Percentiles rank a stretch among this genome's conserved stretches.
These are phyloP conservation scores for Globia sparganii DNA, from an alignment of 2,888 invertebrate genomes.

Conservation along the genomic window DNA sequence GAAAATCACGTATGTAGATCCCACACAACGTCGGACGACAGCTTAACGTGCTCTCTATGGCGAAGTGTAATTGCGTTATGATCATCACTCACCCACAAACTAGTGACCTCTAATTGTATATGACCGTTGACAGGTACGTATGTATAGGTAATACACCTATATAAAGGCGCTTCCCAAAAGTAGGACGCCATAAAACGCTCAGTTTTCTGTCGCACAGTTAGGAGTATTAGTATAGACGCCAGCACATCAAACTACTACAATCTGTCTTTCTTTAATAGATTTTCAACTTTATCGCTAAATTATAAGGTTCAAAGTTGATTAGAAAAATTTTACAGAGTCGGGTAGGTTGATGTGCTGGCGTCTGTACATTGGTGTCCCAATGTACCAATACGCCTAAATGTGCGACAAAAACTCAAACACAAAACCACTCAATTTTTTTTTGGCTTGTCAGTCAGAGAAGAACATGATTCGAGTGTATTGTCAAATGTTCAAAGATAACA, in stretches of 20 bases:
- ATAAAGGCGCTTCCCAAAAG: neutral
- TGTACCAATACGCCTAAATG: too few relatives aligned
- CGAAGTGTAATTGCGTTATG: neutral
- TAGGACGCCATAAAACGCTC: neutral
- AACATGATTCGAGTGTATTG: neutral
- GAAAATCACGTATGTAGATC: neutral
- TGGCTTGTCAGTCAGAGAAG: neutral
- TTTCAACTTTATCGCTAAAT: too few relatives aligned
- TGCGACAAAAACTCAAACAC: too few relatives aligned
- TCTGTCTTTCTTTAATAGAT: too few relatives aligned
- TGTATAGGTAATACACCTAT: neutral
- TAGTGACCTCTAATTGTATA: neutral
- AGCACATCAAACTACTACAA: too few relatives aligned
- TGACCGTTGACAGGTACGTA: neutral
- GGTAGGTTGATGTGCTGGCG: too few relatives aligned
- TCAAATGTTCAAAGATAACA: neutral
- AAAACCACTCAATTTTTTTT: too few relatives aligned
- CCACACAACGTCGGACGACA: neutral
- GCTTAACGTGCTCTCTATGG: neutral
- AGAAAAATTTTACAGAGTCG: too few relatives aligned
- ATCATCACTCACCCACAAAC: neutral
- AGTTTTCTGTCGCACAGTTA: too few relatives aligned
- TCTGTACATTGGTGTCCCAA: too few relatives aligned
- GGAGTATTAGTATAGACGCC: too few relatives aligned
- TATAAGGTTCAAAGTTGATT: too few relatives aligned